phyloP scores from a whole-genome alignment of 2,113 vertebrate species.

The Anhinga rufa region DNA sequence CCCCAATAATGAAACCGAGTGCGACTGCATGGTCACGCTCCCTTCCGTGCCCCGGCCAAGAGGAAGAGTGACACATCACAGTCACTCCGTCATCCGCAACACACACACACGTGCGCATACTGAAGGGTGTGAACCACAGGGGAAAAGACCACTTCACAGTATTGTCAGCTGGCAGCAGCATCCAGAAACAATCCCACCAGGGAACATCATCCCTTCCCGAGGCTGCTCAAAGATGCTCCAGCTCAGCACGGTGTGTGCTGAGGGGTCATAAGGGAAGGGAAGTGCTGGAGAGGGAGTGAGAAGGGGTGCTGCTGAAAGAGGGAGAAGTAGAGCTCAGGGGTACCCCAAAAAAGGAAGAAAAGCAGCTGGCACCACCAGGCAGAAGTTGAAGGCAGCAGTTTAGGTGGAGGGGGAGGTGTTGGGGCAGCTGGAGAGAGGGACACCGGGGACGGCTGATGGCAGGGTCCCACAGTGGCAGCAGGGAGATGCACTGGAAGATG shows the following conservation, averaged over 20 bases:
- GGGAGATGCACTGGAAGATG: background rate
- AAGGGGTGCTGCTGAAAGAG: background rate
- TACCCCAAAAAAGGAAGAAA: background rate
- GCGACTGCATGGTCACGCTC: background rate
- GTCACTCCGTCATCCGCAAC: background rate
- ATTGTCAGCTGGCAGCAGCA: background rate
- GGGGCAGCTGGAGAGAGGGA: background rate
- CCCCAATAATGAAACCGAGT: background rate
- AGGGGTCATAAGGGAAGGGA: background rate
- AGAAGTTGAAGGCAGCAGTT: background rate
- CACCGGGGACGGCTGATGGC: background rate
- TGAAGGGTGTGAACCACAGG: background rate
- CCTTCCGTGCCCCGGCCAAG: background rate
- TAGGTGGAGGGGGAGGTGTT: background rate
- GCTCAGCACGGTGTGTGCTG: accelerated
- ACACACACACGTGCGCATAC: accelerated
- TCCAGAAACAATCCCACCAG: background rate
- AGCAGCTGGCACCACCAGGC: background rate
- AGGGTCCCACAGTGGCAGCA: background rate
- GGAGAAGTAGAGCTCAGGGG: background rate
- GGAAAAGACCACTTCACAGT: background rate
- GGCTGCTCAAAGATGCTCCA: background rate
- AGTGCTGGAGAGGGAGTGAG: background rate
- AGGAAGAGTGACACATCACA: background rate
- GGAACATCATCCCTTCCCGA: background rate